Conservation (phyloP, 2,113 vertebrate genomes). For the Enhydra lutris region DNA sequence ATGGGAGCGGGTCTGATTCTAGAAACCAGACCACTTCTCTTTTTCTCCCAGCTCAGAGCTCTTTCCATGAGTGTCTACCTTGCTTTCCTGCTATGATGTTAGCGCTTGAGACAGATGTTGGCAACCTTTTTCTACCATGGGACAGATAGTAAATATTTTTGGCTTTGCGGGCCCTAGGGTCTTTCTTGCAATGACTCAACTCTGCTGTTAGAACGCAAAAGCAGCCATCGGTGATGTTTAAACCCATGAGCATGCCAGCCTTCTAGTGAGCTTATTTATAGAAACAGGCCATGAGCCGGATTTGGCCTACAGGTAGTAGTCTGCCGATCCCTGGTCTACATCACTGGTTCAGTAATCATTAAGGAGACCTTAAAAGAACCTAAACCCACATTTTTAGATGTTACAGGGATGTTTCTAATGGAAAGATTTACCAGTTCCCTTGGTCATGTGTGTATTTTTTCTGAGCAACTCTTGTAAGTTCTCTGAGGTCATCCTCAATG, state of each 20-base stretch:
- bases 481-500: neutral
- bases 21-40: neutral
- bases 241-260: fast-evolving
- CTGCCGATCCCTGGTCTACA: neutral
- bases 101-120: neutral
- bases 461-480: neutral
- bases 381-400: neutral
- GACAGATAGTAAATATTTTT: neutral
- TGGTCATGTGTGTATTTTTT: neutral
- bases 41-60: neutral
- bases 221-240: neutral
- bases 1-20: neutral
- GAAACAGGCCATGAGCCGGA: neutral
- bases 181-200: neutral
- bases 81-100: neutral
- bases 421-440: neutral
- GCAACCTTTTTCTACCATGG: neutral
- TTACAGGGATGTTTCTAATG: neutral
- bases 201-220: neutral
- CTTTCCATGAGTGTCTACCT: neutral
- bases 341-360: neutral
- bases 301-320: neutral
- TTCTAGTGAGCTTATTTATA: neutral
- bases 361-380: neutral
- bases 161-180: neutral